Conservation (phyloP, 2,797 vertebrate genomes). For the Geotria australis region DNA sequence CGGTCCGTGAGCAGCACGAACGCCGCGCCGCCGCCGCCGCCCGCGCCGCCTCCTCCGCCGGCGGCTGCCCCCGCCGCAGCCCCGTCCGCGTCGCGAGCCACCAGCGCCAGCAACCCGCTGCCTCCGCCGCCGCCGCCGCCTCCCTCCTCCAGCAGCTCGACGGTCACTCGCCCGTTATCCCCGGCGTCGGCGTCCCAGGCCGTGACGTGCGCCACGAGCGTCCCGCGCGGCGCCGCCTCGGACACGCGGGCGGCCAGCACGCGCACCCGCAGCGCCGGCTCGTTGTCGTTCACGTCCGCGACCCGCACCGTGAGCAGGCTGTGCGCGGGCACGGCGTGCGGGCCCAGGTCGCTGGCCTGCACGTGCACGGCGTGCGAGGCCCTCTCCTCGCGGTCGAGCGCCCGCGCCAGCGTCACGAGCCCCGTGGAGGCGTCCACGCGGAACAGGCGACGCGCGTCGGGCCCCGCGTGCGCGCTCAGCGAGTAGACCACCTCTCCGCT, state of each 20-base stretch:
- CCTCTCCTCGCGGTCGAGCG: conserved; percentile 39
- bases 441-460: conserved; percentile 30
- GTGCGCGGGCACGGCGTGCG: conserved; percentile 45
- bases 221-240: conserved; percentile 3
- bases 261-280: conserved; percentile 27
- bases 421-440: conserved; percentile 22
- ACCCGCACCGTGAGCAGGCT: conserved; percentile 39
- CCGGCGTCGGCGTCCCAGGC: conserved; percentile 62
- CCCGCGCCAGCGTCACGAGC: conserved; percentile 19
- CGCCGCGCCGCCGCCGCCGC: too few relatives aligned
- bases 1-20: too few relatives aligned
- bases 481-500: conserved; percentile 62
- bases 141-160: too few relatives aligned
- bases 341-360: conserved; percentile 41
- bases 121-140: too few relatives aligned
- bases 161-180: too few relatives aligned
- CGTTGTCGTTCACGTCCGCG: conserved; percentile 50
- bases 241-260: too few relatives aligned
- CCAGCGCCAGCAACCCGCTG: too few relatives aligned
- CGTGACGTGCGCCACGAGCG: conserved; percentile 67
- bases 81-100: too few relatives aligned
- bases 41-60: too few relatives aligned
- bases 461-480: conserved; percentile 29
- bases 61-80: too few relatives aligned
- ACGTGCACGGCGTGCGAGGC: conserved; percentile 31